Percentiles rank a stretch among this genome's conserved stretches.
Evolutionary conservation across 2,113 vertebrate genomes (phyloP).

Genomic region (Sigmodon hispidus): DNA sequence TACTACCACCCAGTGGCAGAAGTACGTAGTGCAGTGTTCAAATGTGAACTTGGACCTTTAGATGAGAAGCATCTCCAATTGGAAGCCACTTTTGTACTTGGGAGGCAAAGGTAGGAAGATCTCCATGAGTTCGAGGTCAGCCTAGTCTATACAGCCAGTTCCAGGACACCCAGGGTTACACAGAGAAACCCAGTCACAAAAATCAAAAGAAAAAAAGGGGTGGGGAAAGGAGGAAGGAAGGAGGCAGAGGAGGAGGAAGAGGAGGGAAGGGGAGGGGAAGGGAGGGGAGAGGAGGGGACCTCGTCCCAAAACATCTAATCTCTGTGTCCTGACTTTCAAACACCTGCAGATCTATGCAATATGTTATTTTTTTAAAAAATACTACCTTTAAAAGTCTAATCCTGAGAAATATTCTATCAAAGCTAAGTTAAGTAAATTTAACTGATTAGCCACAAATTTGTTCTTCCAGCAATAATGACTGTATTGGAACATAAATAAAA

Average conservation of each 20-base stretch:
- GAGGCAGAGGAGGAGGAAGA: too few relatives aligned
- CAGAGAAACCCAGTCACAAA: background rate
- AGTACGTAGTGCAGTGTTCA: background rate
- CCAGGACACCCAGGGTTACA: too few relatives aligned
- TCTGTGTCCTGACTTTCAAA: slow-evolving; percentile 5
- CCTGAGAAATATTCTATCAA: slow-evolving; percentile 37
- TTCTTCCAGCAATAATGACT: background rate
- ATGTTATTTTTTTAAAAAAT: background rate
- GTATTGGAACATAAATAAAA: background rate
- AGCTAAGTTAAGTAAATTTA: slow-evolving; percentile 19
- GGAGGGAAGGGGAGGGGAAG: too few relatives aligned
- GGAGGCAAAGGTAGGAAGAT: too few relatives aligned
- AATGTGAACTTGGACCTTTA: background rate
- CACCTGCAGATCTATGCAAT: background rate
- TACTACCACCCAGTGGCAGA: slow-evolving; percentile 65
- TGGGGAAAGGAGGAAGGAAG: too few relatives aligned
- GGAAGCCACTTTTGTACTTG: background rate
- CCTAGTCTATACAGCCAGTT: background rate
- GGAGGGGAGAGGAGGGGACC: too few relatives aligned
- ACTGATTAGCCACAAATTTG: background rate
- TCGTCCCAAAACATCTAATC: slow-evolving; percentile 12
- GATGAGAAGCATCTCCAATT: background rate
- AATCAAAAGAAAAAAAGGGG: too few relatives aligned
- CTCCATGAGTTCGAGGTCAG: background rate
- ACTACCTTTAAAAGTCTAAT: slow-evolving; percentile 1